A percentile compares a stretch with the other conserved stretches of the same genome.
Evolutionary conservation across 1,140 invertebrate species (phyloP).

Genomic region (Drosophila hydei): DNA sequence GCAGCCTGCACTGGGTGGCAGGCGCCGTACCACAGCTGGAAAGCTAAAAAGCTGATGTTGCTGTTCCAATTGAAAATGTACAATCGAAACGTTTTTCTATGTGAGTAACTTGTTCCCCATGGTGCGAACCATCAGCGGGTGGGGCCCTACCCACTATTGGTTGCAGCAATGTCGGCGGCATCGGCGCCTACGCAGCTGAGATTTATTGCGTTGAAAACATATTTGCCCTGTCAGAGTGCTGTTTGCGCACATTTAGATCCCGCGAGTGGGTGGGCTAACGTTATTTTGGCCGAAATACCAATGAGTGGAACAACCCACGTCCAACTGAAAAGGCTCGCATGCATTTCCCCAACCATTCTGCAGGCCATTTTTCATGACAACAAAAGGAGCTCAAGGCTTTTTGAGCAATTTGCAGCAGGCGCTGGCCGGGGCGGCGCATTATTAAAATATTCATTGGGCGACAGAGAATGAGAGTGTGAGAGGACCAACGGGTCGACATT

Average conservation of each 20-base stretch:
- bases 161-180: conserved; percentile 2
- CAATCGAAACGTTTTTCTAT: conserved; percentile 2
- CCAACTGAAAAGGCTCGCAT: conserved; percentile 8
- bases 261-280: conserved; percentile 15
- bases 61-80: conserved; percentile 30
- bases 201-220: conserved; percentile 42
- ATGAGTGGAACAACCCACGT: conserved; percentile 18
- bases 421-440: conserved; percentile 48
- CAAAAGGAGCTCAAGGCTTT: conserved; percentile 66
- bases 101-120: conserved; percentile 18
- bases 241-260: conserved; percentile 24
- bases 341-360: conserved; percentile 6
- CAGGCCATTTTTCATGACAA: conserved; percentile 46
- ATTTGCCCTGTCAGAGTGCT: conserved; percentile 31
- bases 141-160: conserved; percentile 1
- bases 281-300: conserved; percentile 25
- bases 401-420: conserved; percentile 58
- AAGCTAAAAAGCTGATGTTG: conserved; percentile 13
- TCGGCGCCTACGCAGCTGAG: conserved; percentile 41
- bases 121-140: conserved; percentile 14
- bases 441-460: conserved; percentile 74
- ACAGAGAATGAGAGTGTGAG: too few species aligned
- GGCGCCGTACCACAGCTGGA: conserved; percentile 42
- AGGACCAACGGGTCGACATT: not conserved
- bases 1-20: conserved; percentile 26